These are phyloP conservation scores for Sebastes vulpes DNA, from an alignment of 2,797 vertebrate species.

Conservation along the genomic window DNA sequence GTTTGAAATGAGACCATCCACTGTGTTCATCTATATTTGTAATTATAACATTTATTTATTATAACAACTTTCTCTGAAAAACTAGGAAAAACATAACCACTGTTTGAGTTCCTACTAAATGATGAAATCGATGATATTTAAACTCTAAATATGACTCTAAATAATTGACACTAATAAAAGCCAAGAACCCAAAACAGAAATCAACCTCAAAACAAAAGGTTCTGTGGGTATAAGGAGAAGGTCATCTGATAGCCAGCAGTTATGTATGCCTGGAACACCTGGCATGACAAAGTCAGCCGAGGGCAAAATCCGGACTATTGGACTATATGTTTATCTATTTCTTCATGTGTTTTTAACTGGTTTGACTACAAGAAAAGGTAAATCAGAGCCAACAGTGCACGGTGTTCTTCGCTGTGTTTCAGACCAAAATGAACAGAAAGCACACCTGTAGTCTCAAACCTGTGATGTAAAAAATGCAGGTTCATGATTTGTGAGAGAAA, in stretches of 20 bases:
- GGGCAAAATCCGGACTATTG: conserved; percentile 3
- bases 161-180: background rate
- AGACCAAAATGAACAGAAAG: background rate
- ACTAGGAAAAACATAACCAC: background rate
- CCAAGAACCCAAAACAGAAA: background rate
- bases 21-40: background rate
- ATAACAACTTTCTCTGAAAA: background rate
- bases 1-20: background rate
- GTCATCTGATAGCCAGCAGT: background rate
- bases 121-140: background rate
- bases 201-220: background rate
- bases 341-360: background rate
- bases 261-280: background rate
- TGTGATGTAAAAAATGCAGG: background rate
- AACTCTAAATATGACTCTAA: too few relatives aligned
- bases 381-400: background rate
- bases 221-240: background rate
- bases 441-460: background rate
- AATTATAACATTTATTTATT: background rate
- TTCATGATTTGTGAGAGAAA: background rate
- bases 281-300: background rate
- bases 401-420: background rate
- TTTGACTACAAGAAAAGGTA: background rate
- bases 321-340: background rate
- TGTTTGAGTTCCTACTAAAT: background rate